phyloP scores from a whole-genome alignment of 2,113 vertebrate genomes.

The Oenanthe melanoleuca region DNA sequence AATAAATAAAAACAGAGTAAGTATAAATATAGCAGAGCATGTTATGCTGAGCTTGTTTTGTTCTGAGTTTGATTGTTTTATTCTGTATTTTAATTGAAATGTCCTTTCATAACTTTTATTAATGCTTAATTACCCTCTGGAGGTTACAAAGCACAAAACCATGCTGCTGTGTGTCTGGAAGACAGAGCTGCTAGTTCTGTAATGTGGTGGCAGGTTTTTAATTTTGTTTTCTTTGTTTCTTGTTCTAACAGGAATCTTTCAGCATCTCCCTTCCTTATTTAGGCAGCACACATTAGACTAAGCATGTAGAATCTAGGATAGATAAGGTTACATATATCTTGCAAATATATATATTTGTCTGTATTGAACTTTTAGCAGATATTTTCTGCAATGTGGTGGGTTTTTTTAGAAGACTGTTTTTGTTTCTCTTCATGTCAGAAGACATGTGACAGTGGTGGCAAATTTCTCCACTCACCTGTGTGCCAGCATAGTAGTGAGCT shows the following conservation, averaged over 20 bases:
- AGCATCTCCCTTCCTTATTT: not conserved
- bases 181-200: not conserved
- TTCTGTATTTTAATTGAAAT: not conserved
- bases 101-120: accelerated
- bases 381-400: not conserved
- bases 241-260: not conserved
- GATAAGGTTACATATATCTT: accelerated
- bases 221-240: not conserved
- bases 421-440: not conserved
- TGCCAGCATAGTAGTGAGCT: not conserved
- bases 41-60: not conserved
- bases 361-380: not conserved
- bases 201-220: not conserved
- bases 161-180: not conserved
- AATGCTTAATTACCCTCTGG: not conserved
- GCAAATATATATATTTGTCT: not conserved
- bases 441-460: accelerated
- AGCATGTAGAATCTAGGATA: not conserved
- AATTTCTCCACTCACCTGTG: not conserved
- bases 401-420: not conserved
- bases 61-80: not conserved
- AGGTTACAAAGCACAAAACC: not conserved
- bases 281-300: not conserved
- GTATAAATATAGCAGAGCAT: not conserved
- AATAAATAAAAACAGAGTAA: not conserved